Conservation (phyloP, 2,888 invertebrate genomes). For the Himalopsyche japonica region DNA sequence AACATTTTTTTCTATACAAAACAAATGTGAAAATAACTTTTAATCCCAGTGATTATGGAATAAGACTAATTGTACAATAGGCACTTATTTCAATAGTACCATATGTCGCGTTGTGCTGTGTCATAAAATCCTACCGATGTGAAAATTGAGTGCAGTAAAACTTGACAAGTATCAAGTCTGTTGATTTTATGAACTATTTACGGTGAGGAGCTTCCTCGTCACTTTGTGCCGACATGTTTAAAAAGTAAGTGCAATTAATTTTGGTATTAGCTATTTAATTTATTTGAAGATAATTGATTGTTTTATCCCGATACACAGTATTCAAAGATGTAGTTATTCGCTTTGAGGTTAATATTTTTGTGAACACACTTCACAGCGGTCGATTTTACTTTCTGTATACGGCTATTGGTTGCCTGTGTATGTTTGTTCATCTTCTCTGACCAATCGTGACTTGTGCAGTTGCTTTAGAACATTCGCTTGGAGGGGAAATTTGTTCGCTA, state of each 20-base stretch:
- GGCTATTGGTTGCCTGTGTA: neutral
- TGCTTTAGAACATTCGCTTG: constrained; percentile 5
- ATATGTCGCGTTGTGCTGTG: neutral
- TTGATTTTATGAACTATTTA: constrained; percentile 4
- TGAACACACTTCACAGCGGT: constrained; percentile 2
- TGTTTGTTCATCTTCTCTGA: neutral
- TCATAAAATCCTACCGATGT: neutral
- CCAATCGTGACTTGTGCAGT: neutral
- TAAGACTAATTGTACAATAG: no score
- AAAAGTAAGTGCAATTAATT: constrained; percentile 52
- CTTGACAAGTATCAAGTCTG: constrained; percentile 14
- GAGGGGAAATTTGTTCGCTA: neutral
- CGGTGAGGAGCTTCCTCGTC: constrained; percentile 9
- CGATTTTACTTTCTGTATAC: neutral
- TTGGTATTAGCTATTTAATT: neutral
- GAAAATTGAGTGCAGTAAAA: neutral
- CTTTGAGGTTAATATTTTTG: constrained; percentile 15
- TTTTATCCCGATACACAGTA: neutral
- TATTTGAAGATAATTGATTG: neutral
- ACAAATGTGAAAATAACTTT: no score
- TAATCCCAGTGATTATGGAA: no score
- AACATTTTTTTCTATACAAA: no score
- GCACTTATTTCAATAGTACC: no score
- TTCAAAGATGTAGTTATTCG: neutral
- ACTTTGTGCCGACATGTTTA: constrained; percentile 49